Evolutionary conservation across 2,888 invertebrate genomes (phyloP).

Genomic region (Rhabditoides inermis): DNA sequence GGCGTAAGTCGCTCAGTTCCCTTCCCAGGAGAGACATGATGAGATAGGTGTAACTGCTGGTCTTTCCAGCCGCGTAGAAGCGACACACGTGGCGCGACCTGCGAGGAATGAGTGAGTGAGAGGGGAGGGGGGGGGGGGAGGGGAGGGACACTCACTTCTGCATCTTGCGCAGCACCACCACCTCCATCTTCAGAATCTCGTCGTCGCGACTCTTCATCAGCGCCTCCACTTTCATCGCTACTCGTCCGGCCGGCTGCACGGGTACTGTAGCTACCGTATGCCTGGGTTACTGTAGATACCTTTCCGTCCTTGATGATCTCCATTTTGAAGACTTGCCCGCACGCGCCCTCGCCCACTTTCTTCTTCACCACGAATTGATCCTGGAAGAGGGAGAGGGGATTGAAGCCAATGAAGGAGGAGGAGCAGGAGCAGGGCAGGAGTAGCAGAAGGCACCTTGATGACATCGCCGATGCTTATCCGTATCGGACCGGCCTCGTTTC

Average conservation of each 20-base stretch:
- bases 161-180: background rate
- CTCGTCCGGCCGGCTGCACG: conserved; percentile 12
- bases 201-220: conserved; percentile 37
- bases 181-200: conserved; percentile 47
- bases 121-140: background rate
- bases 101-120: too few species aligned
- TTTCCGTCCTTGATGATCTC: too few species aligned
- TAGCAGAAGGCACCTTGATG: too few species aligned
- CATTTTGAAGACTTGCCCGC: conserved; percentile 32
- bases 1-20: conserved; percentile 36
- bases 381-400: too few species aligned
- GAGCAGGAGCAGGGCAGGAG: too few species aligned
- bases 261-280: too few species aligned
- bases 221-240: conserved; percentile 43
- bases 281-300: too few species aligned
- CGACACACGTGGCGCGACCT: conserved; percentile 34
- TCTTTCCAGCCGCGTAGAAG: conserved; percentile 26
- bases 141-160: background rate
- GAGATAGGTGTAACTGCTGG: conserved; percentile 30
- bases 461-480: too few species aligned
- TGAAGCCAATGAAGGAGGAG: too few species aligned
- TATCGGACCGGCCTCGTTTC: too few species aligned
- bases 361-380: conserved; percentile 30
- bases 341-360: conserved; percentile 41
- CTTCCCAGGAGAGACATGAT: conserved; percentile 43